phyloP scores from a whole-genome alignment of 2,113 vertebrate genomes.

The Toxostoma redivivum region DNA sequence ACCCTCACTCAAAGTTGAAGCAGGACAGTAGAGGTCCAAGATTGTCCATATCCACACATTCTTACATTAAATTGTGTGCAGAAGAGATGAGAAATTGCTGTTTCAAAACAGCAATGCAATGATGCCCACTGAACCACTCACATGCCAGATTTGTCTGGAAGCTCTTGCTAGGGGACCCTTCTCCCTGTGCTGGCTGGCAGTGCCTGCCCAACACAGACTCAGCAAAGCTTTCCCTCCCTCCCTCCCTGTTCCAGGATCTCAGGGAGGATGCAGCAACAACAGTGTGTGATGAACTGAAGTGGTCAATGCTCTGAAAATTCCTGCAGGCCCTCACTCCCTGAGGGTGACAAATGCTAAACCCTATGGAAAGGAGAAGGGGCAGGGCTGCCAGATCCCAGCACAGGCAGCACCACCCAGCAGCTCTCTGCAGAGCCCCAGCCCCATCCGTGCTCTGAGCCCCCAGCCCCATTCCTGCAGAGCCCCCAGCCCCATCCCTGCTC shows the following conservation, averaged over 20 bases:
- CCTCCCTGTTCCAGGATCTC: background rate
- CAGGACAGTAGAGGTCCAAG: background rate
- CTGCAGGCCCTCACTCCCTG: background rate
- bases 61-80: background rate
- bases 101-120: background rate
- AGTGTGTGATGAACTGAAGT: background rate
- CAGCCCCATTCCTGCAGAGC: no score
- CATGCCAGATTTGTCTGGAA: background rate
- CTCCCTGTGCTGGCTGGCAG: rapidly evolving
- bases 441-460: background rate
- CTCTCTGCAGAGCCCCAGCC: background rate
- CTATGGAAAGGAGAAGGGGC: background rate
- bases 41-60: background rate
- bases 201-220: rapidly evolving
- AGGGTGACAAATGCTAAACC: no score
- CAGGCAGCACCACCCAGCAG: rapidly evolving
- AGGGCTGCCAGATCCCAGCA: background rate
- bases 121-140: rapidly evolving
- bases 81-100: background rate
- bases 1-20: background rate
- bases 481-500: no score
- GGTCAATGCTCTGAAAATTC: background rate
- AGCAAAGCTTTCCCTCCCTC: background rate
- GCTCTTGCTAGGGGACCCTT: background rate
- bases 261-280: rapidly evolving